Evolutionary conservation across 2,888 invertebrate genomes (phyloP).

Genomic region (Timema cristinae): DNA sequence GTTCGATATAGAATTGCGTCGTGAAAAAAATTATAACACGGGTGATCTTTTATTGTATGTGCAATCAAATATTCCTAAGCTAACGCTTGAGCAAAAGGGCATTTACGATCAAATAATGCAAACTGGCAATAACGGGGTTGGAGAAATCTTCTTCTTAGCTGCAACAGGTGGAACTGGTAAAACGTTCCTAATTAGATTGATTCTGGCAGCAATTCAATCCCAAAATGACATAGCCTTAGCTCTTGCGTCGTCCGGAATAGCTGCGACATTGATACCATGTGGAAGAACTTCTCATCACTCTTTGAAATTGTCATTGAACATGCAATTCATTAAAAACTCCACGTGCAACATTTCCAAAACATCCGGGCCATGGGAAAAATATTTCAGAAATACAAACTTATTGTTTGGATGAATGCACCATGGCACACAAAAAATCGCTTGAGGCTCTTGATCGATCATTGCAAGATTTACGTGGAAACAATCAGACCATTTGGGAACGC

Average conservation of each 20-base stretch:
- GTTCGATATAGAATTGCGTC: constrained; percentile 33
- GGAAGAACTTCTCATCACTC: no score
- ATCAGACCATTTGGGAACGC: constrained; percentile 17
- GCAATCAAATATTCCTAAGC: constrained; percentile 34
- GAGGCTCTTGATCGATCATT: constrained; percentile 17
- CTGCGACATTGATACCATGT: neutral
- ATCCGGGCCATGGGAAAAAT: constrained; percentile 1
- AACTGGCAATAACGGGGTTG: constrained; percentile 19
- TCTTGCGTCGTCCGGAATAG: constrained; percentile 20
- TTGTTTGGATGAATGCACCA: neutral
- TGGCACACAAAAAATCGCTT: constrained; percentile 17
- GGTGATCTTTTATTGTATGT: constrained; percentile 34
- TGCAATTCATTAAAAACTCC: constrained; percentile 25
- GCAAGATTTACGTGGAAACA: constrained; percentile 15
- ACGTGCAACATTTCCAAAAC: constrained; percentile 15
- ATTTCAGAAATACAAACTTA: constrained; percentile 4
- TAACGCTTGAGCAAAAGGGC: constrained; percentile 32
- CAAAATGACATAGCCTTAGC: constrained; percentile 9
- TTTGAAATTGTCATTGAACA: no score
- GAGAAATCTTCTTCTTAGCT: constrained; percentile 23
- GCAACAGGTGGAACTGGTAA: constrained; percentile 19
- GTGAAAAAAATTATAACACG: constrained; percentile 34
- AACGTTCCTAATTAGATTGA: constrained; percentile 21
- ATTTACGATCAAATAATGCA: constrained; percentile 28
- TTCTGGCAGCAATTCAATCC: constrained; percentile 16